Conservation (phyloP, 2,888 invertebrate genomes). For the Petrophora chlorosata region DNA sequence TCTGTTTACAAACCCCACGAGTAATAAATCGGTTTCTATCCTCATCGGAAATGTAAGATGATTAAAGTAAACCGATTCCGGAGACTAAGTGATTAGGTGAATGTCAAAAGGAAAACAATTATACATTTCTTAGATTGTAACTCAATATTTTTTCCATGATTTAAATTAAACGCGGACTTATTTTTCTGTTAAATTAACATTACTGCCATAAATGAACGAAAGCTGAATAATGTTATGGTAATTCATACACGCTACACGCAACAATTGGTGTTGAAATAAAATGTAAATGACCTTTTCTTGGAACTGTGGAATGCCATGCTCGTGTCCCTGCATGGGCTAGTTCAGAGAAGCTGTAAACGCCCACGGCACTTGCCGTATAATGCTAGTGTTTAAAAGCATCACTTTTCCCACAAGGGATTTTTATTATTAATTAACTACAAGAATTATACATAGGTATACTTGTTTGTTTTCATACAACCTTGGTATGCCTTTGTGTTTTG, state of each 20-base stretch:
- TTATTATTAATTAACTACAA: conserved; percentile 50
- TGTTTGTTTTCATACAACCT: too few species aligned
- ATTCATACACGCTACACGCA: conserved; percentile 26
- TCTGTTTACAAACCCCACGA: not conserved
- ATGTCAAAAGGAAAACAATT: conserved; percentile 20
- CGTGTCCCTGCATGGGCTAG: conserved; percentile 39
- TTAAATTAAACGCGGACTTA: conserved; percentile 12
- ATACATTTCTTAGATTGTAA: conserved; percentile 15
- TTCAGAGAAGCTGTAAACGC: conserved; percentile 59
- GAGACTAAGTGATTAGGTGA: conserved; percentile 14
- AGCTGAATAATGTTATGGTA: conserved; percentile 23
- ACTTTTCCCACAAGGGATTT: conserved; percentile 37
- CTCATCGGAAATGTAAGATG: conserved; percentile 9
- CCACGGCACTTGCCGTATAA: conserved; percentile 46
- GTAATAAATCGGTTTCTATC: conserved; percentile 2
- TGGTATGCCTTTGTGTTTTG: too few species aligned
- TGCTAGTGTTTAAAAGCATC: conserved; percentile 43
- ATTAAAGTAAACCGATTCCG: conserved; percentile 16
- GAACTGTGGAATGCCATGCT: conserved; percentile 48
- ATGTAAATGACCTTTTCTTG: conserved; percentile 58
- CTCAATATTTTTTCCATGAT: conserved; percentile 12
- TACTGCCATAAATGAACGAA: conserved; percentile 15
- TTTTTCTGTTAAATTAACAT: conserved; percentile 7
- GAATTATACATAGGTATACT: too few species aligned
- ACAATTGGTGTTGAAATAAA: conserved; percentile 43